Evolutionary conservation across 1,140 invertebrate species (phyloP).

Genomic region (Charaxes varanes): DNA sequence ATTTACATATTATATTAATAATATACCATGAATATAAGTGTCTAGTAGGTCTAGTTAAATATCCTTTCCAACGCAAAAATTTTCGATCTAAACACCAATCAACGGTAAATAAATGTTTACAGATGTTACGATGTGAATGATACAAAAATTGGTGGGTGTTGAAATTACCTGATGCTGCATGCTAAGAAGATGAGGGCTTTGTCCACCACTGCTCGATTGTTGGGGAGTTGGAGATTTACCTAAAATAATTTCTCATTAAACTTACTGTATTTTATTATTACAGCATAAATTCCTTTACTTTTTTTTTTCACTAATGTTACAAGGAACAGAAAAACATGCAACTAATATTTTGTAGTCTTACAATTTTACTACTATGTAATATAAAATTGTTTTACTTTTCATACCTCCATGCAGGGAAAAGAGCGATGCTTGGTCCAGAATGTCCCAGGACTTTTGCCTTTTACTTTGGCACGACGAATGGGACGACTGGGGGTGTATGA

Average conservation of each 20-base stretch:
- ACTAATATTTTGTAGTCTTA: too few species aligned
- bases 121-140: conserved; percentile 1
- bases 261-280: too few species aligned
- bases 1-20: too few species aligned
- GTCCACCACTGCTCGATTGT: conserved; percentile 41
- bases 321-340: too few species aligned
- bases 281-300: too few species aligned
- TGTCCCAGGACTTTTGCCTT: conserved; percentile 96
- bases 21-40: too few species aligned
- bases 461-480: conserved; percentile 66
- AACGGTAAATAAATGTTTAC: not conserved
- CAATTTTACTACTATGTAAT: too few species aligned
- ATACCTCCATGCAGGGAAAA: conserved; percentile 76
- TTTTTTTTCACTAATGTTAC: too few species aligned
- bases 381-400: too few species aligned
- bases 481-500: conserved; percentile 31
- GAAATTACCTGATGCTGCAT: conserved; percentile 79
- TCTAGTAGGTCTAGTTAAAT: too few species aligned
- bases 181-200: conserved; percentile 41
- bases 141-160: not conserved
- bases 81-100: conserved; percentile 14
- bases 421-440: conserved; percentile 87
- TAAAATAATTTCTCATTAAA: conserved; percentile 11
- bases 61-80: conserved; percentile 4
- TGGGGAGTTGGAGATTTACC: conserved; percentile 53